Conservation (phyloP, 2,113 vertebrate species). For the Atractosteus spatula region DNA sequence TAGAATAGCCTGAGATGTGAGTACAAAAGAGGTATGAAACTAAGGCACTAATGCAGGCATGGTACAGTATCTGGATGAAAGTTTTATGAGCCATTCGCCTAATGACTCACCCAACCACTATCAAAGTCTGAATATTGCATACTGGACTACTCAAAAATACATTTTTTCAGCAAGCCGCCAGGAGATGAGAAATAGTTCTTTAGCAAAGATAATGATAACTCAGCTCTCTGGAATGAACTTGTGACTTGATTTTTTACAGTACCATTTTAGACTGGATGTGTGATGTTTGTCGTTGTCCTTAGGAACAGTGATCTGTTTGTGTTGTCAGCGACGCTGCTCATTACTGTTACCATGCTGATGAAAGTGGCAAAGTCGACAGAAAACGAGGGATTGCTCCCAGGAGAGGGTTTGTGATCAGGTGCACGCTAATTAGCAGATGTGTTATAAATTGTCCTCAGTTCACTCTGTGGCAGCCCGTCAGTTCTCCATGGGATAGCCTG, state of each 20-base stretch:
- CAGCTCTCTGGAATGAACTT: background rate
- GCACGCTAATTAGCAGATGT: constrained; percentile 9
- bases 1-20: too few relatives aligned
- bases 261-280: background rate
- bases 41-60: background rate
- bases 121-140: constrained; percentile 6
- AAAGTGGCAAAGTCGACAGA: background rate
- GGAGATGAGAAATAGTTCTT: background rate
- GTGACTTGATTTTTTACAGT: background rate
- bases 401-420: background rate
- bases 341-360: background rate
- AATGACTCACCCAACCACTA: background rate
- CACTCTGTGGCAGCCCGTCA: background rate
- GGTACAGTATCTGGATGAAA: background rate
- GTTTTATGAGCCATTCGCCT: constrained; percentile 6
- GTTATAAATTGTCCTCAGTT: background rate
- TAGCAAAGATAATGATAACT: background rate
- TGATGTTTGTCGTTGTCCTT: background rate
- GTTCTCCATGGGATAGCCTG: background rate
- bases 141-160: background rate
- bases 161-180: background rate
- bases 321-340: background rate
- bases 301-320: background rate
- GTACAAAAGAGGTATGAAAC: too few relatives aligned
- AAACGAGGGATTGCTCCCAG: background rate